Base-by-base conservation (phyloP, 2,888 invertebrate genomes). In the Lymantria monacha region DNA sequence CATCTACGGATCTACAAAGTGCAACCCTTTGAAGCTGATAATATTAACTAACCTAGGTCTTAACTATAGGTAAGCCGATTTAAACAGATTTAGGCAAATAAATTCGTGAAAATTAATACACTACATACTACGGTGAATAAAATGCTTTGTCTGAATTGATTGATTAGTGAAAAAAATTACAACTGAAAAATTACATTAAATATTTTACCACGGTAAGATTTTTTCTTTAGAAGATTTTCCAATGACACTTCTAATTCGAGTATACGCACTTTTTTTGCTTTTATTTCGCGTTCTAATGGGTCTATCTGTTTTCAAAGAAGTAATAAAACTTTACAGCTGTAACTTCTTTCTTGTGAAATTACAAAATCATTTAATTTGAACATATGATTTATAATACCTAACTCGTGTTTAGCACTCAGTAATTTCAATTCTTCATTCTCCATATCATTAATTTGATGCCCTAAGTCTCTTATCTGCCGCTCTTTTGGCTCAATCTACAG, bases 261-360 rank as follows among this genome's bases (percentile, higher is more conserved):
- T 46, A 96, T 96, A 76, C 97, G 96, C 56, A 95, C 93, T 69
- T 96, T 95, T 87, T 96, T 95, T 65, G 95, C 95, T 77, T 95
- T 94, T 65, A 98, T 97, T 72, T 96, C 96, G 59, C 94, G 93
- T 74, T 97, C 97, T 63, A 95, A 93, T 0, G 97, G 97, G 74
- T 97, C 96, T 71, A 98, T 96, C 87, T 94, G 93, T 69, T 63
- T 61, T 51, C 53, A 56, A 68, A 69, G 63, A 44, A 48, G 56
- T 57, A 61, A 48, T 52, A 40, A 48, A 10, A 30, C 48, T 61
- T 58, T 56, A 64, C 87, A 90, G 89, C 84, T 90, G 90, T 89
- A 87, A 89, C 74, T 86, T 88, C 83, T 87, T 85, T 80, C 75
- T 43, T 46, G 49, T 3, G 3, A 43, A 15, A 33, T 3, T 9